Evolutionary conservation across 1,140 invertebrate genomes (phyloP), one percentile per base, ranked within the genome.

Genomic region (Frieseomelitta varia): DNA sequence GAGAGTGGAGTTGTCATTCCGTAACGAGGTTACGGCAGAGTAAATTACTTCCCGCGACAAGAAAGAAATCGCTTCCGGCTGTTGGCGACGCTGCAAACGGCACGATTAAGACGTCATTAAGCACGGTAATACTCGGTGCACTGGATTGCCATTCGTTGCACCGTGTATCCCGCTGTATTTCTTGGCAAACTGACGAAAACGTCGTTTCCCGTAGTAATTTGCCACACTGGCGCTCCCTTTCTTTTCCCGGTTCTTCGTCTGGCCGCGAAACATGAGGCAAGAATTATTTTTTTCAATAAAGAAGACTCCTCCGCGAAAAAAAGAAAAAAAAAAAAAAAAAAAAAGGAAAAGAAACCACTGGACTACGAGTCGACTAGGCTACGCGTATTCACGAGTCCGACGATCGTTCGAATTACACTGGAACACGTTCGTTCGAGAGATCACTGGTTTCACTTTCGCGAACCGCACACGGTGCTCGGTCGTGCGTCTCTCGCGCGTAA

Each of bases 41-140:
- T 8, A 53, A 27, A 55, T 53, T 27, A 24, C n/a, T 74, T 56
- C 21, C 53, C 27, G 19, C 72, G 11, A n/a, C 1, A 39, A 51
- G 21, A 75, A 75, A 75, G 47, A 53, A 6, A 17, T 34, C 34
- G 34, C 19, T 69, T 69, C 34, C 34, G 30, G 34, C 21, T 6
- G 21, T 69, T 39, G 34, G 30, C 65, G 17, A 67, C 17, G 65
- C 30, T 67, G 10, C 10, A 67, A 67, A 34, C 30, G 17, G 65
- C 17, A 10, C 17, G 65, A 67, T 67, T 67, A 67, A 34, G 65
- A 21, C 17, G 30, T 67, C 2, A 27, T 55, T 56, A 34, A 53
- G n/a, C 15, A 34, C n/a, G 65, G 56, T 79, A 71, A 61, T 61
- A 84, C 68, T 30, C 55, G 68, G 69, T 84, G 72, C 63, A 73